phyloP scores from a whole-genome alignment of 2,888 invertebrate genomes.

The Philaethria dido region DNA sequence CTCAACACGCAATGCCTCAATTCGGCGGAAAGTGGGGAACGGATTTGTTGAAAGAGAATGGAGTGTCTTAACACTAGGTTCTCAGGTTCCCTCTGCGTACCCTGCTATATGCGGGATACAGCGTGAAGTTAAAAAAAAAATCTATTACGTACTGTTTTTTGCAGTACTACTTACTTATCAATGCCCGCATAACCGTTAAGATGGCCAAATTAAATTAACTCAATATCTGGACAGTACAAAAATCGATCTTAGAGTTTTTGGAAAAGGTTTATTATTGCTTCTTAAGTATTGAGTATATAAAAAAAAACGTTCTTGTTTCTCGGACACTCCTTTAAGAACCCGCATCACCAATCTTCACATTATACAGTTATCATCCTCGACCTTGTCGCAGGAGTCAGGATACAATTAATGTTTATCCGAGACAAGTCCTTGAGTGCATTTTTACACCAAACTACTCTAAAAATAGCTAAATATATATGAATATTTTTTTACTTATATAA shows the following conservation, averaged over 20 bases:
- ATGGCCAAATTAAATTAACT: slow-evolving; percentile 35
- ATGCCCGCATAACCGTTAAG: slow-evolving; percentile 45
- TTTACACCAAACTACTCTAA: slow-evolving; percentile 49
- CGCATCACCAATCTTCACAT: slow-evolving; percentile 76
- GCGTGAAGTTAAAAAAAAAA: too few relatives aligned
- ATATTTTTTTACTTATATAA: slow-evolving; percentile 22
- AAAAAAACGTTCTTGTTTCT: slow-evolving; percentile 33
- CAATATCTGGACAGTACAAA: slow-evolving; percentile 11
- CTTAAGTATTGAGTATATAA: not conserved
- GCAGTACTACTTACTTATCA: slow-evolving; percentile 7
- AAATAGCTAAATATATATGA: slow-evolving; percentile 35
- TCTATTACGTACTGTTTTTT: too few relatives aligned
- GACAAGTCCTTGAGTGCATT: slow-evolving; percentile 59
- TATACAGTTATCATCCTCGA: slow-evolving; percentile 66
- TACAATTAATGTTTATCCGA: slow-evolving; percentile 68
- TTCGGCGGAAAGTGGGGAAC: too few relatives aligned
- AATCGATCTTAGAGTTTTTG: slow-evolving; percentile 23
- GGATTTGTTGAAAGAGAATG: too few relatives aligned
- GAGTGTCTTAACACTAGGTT: too few relatives aligned
- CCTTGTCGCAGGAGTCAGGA: slow-evolving; percentile 64
- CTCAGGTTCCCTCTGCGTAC: too few relatives aligned
- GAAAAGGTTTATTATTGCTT: slow-evolving; percentile 24
- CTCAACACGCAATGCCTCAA: too few relatives aligned
- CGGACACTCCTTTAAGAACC: slow-evolving; percentile 47
- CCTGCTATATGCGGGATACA: too few relatives aligned